Conservation (phyloP, 2,797 vertebrate species). For the Sebastes trivittatus region DNA sequence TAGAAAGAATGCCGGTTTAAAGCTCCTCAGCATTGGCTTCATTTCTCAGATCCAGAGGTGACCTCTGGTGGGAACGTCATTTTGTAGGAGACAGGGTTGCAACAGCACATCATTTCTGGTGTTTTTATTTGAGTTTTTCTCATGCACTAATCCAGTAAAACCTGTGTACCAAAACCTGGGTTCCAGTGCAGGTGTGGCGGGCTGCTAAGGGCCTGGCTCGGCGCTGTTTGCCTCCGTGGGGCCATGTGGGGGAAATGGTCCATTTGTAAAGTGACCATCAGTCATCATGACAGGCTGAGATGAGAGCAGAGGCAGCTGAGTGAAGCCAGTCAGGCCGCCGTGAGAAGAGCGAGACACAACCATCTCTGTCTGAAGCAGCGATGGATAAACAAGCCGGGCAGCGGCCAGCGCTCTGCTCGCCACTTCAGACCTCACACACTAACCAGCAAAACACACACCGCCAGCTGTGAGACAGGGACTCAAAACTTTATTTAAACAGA, state of each 20-base stretch:
- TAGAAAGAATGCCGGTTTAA: too few species aligned
- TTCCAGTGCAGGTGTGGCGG: constrained; percentile 57
- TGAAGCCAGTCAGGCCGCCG: constrained; percentile 46
- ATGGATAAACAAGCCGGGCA: constrained; percentile 64
- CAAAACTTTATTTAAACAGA: too few species aligned
- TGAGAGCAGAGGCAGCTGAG: constrained; percentile 45
- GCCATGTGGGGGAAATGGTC: constrained; percentile 57
- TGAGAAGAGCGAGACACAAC: constrained; percentile 54
- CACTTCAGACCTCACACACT: constrained; percentile 79
- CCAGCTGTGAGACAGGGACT: too few species aligned
- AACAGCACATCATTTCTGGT: too few species aligned
- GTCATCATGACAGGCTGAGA: constrained; percentile 68
- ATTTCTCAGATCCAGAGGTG: too few species aligned
- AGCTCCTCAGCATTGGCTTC: too few species aligned
- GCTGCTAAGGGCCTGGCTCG: background rate
- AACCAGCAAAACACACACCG: too few species aligned
- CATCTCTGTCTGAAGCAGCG: constrained; percentile 68
- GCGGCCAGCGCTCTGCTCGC: constrained; percentile 3
- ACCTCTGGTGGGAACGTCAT: too few species aligned
- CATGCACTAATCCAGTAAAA: too few species aligned
- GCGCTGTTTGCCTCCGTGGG: background rate
- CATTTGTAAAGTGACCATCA: constrained; percentile 74
- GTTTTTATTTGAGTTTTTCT: too few species aligned
- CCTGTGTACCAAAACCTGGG: background rate
- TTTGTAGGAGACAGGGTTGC: too few species aligned